Evolutionary conservation across 1,140 invertebrate genomes (phyloP).

Genomic region (Drosophila nigromelanica): DNA sequence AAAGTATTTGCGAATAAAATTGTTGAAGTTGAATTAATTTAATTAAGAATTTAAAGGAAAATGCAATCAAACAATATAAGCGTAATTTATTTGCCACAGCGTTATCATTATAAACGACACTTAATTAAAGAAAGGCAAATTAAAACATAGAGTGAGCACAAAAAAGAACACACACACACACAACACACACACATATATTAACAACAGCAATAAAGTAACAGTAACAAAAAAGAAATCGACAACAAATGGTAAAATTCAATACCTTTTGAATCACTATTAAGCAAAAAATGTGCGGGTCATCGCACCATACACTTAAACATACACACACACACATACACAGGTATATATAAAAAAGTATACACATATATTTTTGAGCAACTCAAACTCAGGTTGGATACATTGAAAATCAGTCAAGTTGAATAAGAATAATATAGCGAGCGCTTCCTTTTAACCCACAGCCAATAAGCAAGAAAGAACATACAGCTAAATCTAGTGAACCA

Average conservation of each 20-base stretch:
- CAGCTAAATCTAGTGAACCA: constrained; percentile 61
- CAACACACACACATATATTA: constrained; percentile 39
- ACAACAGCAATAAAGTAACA: constrained; percentile 50
- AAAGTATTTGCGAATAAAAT: constrained; percentile 54
- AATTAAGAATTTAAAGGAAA: constrained; percentile 67
- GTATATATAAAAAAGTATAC: constrained; percentile 43
- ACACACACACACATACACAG: constrained; percentile 28
- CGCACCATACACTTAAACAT: constrained; percentile 32
- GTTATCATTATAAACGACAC: constrained; percentile 47
- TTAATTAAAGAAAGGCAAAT: constrained; percentile 64
- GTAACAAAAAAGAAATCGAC: constrained; percentile 34
- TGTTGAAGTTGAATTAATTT: constrained; percentile 80
- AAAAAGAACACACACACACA: constrained; percentile 38
- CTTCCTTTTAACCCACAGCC: constrained; percentile 81
- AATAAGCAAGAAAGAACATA: constrained; percentile 50
- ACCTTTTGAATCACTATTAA: constrained; percentile 42
- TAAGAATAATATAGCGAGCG: constrained; percentile 79
- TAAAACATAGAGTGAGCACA: constrained; percentile 80
- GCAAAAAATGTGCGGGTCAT: constrained; percentile 30
- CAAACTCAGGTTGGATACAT: constrained; percentile 82
- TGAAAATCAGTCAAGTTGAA: constrained; percentile 78
- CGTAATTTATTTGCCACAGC: constrained; percentile 59
- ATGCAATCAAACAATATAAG: constrained; percentile 71
- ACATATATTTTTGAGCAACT: constrained; percentile 81
- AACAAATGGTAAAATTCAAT: constrained; percentile 23